A percentile compares a stretch with the other conserved stretches of the same genome.
These are phyloP conservation scores for Ammospiza nelsoni DNA, from an alignment of 2,113 vertebrate species.

Conservation along the genomic window DNA sequence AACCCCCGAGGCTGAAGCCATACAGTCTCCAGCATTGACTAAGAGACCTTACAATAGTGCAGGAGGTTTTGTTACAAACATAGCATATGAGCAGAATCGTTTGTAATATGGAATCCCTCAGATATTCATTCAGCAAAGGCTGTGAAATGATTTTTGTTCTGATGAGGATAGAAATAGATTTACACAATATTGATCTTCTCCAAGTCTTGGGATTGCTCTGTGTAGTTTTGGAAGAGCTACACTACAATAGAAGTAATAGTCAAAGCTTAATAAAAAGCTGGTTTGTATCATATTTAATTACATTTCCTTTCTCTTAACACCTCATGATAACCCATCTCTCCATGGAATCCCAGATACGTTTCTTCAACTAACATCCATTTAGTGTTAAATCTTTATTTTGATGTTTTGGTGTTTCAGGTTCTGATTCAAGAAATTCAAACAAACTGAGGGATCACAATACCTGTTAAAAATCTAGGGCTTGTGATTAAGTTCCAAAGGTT, in stretches of 20 bases:
- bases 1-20: neutral
- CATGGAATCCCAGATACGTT: neutral
- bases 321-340: neutral
- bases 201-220: neutral
- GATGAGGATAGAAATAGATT: slow-evolving; percentile 6
- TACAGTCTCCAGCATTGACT: neutral
- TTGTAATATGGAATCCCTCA: neutral
- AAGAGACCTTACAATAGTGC: neutral
- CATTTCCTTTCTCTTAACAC: neutral
- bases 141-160: neutral
- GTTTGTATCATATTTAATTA: neutral
- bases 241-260: neutral
- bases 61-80: slow-evolving; percentile 1
- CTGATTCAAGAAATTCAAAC: neutral
- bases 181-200: neutral
- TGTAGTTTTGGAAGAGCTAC: neutral
- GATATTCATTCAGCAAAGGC: neutral
- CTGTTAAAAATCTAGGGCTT: neutral
- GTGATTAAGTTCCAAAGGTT: neutral
- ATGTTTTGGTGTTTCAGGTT: neutral
- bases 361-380: neutral
- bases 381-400: neutral
- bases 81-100: neutral
- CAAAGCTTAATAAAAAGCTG: neutral
- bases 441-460: neutral